Percentiles rank a stretch among this genome's conserved stretches.
Conservation (phyloP, 2,888 invertebrate genomes). For the Diarsia rubi region DNA sequence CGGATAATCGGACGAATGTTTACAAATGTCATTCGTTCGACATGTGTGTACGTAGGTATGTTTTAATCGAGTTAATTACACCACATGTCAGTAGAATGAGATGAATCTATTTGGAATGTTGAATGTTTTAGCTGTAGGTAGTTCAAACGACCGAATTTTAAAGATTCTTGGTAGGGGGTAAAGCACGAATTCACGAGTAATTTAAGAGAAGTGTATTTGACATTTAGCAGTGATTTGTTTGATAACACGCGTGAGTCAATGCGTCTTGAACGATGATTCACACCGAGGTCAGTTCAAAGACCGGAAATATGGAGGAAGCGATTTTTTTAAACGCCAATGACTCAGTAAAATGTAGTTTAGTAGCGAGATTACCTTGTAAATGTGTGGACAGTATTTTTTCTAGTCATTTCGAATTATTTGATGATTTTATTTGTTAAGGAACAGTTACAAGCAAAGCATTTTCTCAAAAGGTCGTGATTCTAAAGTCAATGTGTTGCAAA, state of each 20-base stretch:
- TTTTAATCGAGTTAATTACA: conserved; percentile 52
- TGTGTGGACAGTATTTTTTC: conserved; percentile 44
- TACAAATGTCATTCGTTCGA: conserved; percentile 55
- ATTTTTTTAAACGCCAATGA: conserved; percentile 66
- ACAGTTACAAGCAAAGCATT: conserved; percentile 7
- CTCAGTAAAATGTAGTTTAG: conserved; percentile 59
- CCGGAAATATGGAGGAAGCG: conserved; percentile 71
- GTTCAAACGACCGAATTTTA: conserved; percentile 50
- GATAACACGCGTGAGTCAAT: conserved; percentile 76
- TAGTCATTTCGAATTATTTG: conserved; percentile 39
- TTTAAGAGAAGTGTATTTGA: conserved; percentile 64
- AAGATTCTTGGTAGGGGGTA: conserved; percentile 52
- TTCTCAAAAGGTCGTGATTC: conserved; percentile 20
- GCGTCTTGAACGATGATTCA: conserved; percentile 68
- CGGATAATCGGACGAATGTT: conserved; percentile 56
- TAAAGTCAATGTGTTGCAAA: conserved; percentile 31
- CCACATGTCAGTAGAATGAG: conserved; percentile 51
- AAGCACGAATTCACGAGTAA: conserved; percentile 60
- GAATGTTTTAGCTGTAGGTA: conserved; percentile 30
- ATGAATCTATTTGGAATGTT: conserved; percentile 51
- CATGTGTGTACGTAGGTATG: conserved; percentile 37
- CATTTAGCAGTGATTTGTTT: conserved; percentile 74
- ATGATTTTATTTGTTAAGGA: conserved; percentile 14
- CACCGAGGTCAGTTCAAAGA: conserved; percentile 63
- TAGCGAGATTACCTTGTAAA: conserved; percentile 53